Evolutionary conservation across 2,888 invertebrate species (phyloP).

Genomic region (Zygogramma bicolorata): DNA sequence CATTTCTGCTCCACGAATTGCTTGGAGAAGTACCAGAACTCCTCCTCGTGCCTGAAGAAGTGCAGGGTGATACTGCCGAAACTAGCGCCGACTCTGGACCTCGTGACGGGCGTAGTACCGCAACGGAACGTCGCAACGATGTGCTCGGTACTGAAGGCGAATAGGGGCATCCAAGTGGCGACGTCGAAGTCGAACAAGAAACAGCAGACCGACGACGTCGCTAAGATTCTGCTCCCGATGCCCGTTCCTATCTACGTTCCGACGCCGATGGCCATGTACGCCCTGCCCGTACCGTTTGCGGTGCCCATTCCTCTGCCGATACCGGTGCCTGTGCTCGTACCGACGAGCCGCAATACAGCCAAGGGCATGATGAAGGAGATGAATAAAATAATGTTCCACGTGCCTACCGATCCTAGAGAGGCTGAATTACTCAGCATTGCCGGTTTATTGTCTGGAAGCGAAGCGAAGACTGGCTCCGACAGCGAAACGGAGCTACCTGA

Average conservation of each 20-base stretch:
- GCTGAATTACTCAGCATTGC: slow-evolving; percentile 92
- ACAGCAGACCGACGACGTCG: slow-evolving; percentile 27
- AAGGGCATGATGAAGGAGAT: slow-evolving; percentile 87
- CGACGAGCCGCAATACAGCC: slow-evolving; percentile 84
- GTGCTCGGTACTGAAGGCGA: slow-evolving; percentile 63
- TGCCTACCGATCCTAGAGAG: slow-evolving; percentile 88
- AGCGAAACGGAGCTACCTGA: neutral
- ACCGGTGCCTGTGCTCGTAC: slow-evolving; percentile 88
- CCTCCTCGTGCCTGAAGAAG: neutral
- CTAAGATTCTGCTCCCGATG: slow-evolving; percentile 72
- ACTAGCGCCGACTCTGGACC: neutral
- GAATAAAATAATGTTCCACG: slow-evolving; percentile 85
- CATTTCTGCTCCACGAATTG: slow-evolving; percentile 27
- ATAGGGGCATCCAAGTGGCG: slow-evolving; percentile 71
- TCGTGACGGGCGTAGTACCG: neutral
- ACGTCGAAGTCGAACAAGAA: slow-evolving; percentile 9
- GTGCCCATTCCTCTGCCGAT: slow-evolving; percentile 86
- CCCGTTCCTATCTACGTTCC: slow-evolving; percentile 90
- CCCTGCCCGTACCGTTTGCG: slow-evolving; percentile 82
- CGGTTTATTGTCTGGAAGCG: slow-evolving; percentile 87
- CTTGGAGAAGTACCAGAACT: slow-evolving; percentile 3
- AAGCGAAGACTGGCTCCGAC: slow-evolving; percentile 55
- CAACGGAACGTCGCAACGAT: slow-evolving; percentile 82
- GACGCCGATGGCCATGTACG: slow-evolving; percentile 86
- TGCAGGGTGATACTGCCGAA: neutral